Base-by-base conservation (phyloP, 1,140 invertebrate species). In the Oryctes rhinoceros region DNA sequence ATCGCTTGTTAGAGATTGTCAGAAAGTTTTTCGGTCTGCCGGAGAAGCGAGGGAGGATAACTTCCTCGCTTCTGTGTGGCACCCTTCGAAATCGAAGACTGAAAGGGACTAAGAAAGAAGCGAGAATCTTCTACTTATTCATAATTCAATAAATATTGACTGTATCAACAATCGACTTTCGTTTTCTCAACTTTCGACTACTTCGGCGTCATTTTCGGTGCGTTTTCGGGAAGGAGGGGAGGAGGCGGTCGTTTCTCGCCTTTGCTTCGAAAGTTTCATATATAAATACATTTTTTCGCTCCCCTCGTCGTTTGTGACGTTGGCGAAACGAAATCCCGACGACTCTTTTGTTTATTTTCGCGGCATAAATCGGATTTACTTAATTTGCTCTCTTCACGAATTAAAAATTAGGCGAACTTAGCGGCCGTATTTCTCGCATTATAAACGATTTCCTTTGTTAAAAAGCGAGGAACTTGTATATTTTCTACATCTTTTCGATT, bases 141-240 rank as follows among this genome's bases (percentile, higher is more conserved):
- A 71, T 71, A 71, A 71, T 71, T 71, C 65, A 71, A 71, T 71
- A 71, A 71, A 71, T 71, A 71, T 71, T 71, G 65, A 71, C 65
- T 71, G 20, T 67, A 67, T 67, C 65, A 67, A 67, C 65, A 24
- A 18, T 10, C 65, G 65, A 67, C 65, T 35, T 67, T 67, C 65
- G 65, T 67, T 67, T 35, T 67, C 18, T 18, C 11, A 71, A 20
- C 65, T 24, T 71, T 37, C 62, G 49, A 53, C 7, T 24, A 20
- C 11, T 4, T 67, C 65, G 7, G 65, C 15, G 53, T 15, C 49
- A 3, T 62, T 10, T 20, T 62, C 15, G 5, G 20, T 62, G 5
- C 53, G 0, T 20, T 62, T 62, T 62, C 53, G 5, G 3, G 53
- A 59, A n/a, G n/a, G n/a, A n/a, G 53, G 13, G 39, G 39, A 1